Evolutionary conservation across 2,888 invertebrate genomes (phyloP), one percentile per base, ranked within the genome.

Genomic region (Drosophila algonquin): DNA sequence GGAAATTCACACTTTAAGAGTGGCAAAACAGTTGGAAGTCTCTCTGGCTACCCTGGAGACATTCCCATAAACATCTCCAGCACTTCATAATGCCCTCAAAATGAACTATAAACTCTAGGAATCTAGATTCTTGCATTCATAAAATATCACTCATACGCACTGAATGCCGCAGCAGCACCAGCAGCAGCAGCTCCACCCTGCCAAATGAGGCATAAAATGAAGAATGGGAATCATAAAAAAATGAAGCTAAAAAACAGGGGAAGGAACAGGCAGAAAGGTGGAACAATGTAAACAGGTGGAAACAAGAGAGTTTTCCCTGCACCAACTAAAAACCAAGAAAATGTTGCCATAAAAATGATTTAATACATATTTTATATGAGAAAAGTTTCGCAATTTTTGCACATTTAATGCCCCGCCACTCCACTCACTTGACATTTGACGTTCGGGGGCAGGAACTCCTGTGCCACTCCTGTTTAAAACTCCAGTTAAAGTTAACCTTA

Each of bases 311-410:
- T 32, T 27, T 52, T 30, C 48, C 18, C 21, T 1, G 24, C 24
- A 3, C 21, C 70, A 79, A 79, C 81, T 81, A 70, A 73, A 74
- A 68, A 67, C 58, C 53, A 71, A 73, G 75, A 81, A 40, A 77
- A 73, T 72, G 69, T 56, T 63, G 78, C 82, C 82, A 84, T 88
- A 86, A 89, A 87, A 84, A 89, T 86, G 85, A 86, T 86, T 89
- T 86, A 86, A 84, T 87, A 80, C 75, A 77, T 78, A 76, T 81
- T 86, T 89, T 89, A 84, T 85, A 87, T 81, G 89, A 80, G 81
- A 80, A 89, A 86, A 86, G 80, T 86, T 89, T 87, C 78, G 81
- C 87, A 87, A 89, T 89, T 89, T 81, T 89, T 80, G 73, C 79
- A 53, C 89, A 80, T 83, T 85, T 73, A 86, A 78, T 71, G 79